Evolutionary conservation across 2,888 invertebrate genomes (phyloP).

Genomic region (Microdon myrmicae): DNA sequence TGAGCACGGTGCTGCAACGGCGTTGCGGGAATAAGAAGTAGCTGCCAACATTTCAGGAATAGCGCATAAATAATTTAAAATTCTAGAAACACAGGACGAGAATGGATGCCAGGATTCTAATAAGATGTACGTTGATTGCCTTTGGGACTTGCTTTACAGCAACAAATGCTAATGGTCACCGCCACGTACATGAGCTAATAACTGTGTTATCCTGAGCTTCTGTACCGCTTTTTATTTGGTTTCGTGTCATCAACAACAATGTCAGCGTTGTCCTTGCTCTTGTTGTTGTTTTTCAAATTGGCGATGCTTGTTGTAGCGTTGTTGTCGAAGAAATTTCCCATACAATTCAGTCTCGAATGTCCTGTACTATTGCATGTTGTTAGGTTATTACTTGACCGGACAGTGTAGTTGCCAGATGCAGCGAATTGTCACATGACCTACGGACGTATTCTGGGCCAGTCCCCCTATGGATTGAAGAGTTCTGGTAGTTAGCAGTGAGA

Average conservation of each 20-base stretch:
- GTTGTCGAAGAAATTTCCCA: conserved; percentile 44
- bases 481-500: no score
- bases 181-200: conserved; percentile 51
- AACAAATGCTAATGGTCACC: conserved; percentile 37
- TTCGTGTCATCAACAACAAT: conserved; percentile 37
- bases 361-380: conserved; percentile 53
- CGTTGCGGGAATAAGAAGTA: conserved; percentile 9
- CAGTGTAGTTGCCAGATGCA: conserved; percentile 30
- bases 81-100: conserved; percentile 13
- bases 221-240: no score
- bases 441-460: conserved; percentile 30
- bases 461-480: conserved; percentile 45
- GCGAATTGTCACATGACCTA: background rate
- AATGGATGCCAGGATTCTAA: conserved; percentile 15
- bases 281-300: conserved; percentile 5
- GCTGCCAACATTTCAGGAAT: conserved; percentile 15
- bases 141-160: conserved; percentile 44
- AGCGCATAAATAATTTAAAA: conserved; percentile 43
- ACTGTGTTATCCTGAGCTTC: conserved; percentile 45
- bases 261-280: conserved; percentile 6
- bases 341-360: conserved; percentile 53
- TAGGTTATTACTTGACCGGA: conserved; percentile 47
- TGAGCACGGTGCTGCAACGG: conserved; percentile 14
- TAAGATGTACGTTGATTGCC: conserved; percentile 53
- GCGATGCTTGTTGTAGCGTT: conserved; percentile 6